Evolutionary conservation across 2,113 vertebrate genomes (phyloP), one percentile per base, ranked within the genome.

Genomic region (Chaetodon auriga): DNA sequence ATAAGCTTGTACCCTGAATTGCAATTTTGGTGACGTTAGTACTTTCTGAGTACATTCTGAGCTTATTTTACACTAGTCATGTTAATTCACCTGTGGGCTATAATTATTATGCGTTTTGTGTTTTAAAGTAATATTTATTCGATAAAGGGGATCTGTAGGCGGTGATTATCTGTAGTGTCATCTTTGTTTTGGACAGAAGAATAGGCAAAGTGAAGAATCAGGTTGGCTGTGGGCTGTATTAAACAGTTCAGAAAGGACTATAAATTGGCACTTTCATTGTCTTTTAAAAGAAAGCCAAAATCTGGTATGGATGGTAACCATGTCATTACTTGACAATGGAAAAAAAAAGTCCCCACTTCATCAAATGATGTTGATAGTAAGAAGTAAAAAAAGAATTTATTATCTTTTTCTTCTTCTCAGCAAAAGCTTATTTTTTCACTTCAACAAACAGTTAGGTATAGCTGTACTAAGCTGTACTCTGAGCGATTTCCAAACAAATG

Each of bases 1-100:
- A 78, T 18, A 70, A 81, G 87, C 54, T 16, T 57, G 4, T 38
- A 35, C 30, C 35, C 35, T 80, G 23, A 75, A 88, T 49, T 43
- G 25, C 74, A 75, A 57, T 65, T 80, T 53, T 41, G 15, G 43
- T 43, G 19, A 72, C 53, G 68, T 78, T n/a, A 21, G 38, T 61
- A 45, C 8, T 36, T 21, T 55, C 54, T 68, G 61, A 36, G 70
- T 45, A 60, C n/a, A 62, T 62, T 38, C 19, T 75, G 57, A 74
- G 38, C 16, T 36, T 46, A 7, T 65, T 65, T 9, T 15, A 30
- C 25, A 53, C 23, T 10, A 30, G 57, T 75, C 57, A 81, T 49
- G 46, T 48, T 43, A 68, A 46, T 79, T 55, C 19, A 54, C 72
- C 57, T 23, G 30, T 30, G 14, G 8, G 25, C 66, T 51, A 38